Evolutionary conservation across 2,113 vertebrate species (phyloP).

Genomic region (Megaleporinus macrocephalus): DNA sequence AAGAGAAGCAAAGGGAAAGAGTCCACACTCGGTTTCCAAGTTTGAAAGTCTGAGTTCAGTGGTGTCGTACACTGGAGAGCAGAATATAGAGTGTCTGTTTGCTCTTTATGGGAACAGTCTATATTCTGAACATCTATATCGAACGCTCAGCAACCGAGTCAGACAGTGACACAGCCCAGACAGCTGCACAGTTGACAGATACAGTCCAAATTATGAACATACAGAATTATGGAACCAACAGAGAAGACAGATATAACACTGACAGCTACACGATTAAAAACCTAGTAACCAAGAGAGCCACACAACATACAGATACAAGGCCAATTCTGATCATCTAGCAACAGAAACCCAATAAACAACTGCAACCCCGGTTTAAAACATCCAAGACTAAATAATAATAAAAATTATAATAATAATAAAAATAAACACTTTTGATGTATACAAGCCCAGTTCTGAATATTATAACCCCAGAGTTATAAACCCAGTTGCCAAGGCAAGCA

Average conservation of each 20-base stretch:
- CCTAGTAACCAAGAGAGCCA: neutral
- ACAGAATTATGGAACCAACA: too few relatives aligned
- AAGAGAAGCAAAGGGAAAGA: neutral
- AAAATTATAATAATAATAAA: neutral
- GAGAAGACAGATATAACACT: too few relatives aligned
- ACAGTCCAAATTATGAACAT: neutral
- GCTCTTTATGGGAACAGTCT: neutral
- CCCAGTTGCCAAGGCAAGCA: neutral
- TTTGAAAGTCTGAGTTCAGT: neutral
- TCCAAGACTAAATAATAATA: neutral
- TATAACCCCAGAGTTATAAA: neutral
- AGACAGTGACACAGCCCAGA: neutral
- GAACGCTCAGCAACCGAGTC: conserved; percentile 5
- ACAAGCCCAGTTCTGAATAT: neutral
- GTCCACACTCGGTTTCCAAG: neutral
- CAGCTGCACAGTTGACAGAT: neutral
- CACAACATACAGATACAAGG: too few relatives aligned
- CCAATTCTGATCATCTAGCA: neutral
- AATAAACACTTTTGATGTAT: neutral
- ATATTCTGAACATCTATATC: too few relatives aligned
- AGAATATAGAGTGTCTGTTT: neutral
- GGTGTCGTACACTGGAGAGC: neutral
- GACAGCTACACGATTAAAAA: too few relatives aligned
- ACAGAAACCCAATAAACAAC: conserved; percentile 7
- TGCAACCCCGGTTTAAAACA: neutral